Conservation (phyloP, 2,113 vertebrate species). For the Microtus oregoni region DNA sequence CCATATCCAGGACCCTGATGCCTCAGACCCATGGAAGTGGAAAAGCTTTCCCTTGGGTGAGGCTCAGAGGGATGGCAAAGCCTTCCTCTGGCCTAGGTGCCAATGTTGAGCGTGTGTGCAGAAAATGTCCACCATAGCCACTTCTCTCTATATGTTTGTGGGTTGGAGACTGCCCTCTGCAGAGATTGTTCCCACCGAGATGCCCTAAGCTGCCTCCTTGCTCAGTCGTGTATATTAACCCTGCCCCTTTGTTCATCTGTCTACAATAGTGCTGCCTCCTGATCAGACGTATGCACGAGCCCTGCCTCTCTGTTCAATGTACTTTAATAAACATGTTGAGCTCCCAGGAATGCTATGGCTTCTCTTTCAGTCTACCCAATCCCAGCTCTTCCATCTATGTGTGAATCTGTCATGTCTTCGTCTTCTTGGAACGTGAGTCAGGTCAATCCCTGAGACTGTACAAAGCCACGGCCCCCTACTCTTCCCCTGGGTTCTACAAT, state of each 20-base stretch:
- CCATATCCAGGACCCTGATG: no score
- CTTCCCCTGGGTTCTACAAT: not conserved
- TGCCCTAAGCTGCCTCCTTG: not conserved
- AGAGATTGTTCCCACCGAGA: not conserved
- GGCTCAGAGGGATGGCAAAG: not conserved
- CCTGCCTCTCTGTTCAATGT: no score
- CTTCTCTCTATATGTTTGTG: not conserved
- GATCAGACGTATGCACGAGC: not conserved
- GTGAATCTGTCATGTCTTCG: not conserved
- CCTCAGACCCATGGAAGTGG: not conserved
- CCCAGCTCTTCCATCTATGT: not conserved
- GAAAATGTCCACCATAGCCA: not conserved
- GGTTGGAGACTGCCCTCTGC: not conserved
- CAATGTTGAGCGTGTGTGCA: not conserved
- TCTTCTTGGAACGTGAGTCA: not conserved
- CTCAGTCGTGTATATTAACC: not conserved
- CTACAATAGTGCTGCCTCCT: no score
- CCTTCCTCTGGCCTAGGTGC: not conserved
- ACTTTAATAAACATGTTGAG: not conserved
- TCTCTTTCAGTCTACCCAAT: not conserved
- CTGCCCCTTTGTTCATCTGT: not conserved
- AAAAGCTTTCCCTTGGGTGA: not conserved
- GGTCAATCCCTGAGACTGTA: no score
- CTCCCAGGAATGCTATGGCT: not conserved
- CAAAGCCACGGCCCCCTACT: not conserved